Base-by-base conservation (phyloP, 2,888 invertebrate genomes). In the Morinoia aosen region DNA sequence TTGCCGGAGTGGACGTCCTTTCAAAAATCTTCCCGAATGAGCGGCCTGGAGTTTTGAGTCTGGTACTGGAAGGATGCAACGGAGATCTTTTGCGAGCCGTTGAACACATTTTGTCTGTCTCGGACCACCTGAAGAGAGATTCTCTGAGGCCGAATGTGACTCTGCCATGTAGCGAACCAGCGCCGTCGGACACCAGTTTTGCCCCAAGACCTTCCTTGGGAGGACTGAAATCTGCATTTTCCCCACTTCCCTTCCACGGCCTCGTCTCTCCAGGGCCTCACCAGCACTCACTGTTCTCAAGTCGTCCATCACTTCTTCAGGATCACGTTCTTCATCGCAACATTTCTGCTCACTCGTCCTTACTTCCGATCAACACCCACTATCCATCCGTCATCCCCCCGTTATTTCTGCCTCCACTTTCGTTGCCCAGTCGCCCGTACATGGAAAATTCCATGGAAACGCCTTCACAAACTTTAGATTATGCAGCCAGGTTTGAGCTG, bases 51-150 rank as follows among this genome's bases (percentile, higher is more conserved):
- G 99, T 99, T 0, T 97, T 99, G 95, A 99, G 99, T 97, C 97
- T 99, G 97, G 99, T 99, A n/a, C 97, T 99, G 93, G 98, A 99
- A 97, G 98, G 99, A 76, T 99, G 99, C 97, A 99, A 99, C 97
- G 98, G 99, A 97, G 99, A 99, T 97, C 97, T 99, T 95, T 98
- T 99, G 33, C 98, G 98, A 97, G 98, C 99, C 14, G 99, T 99
- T 95, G 99, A 99, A 97, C 99, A 99, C 97, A 98, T 99, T 97
- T 97, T 98, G 48, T 97, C 97, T 5, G 97, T 97, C 5, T 97
- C 95, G 64, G 96, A 95, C 88, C 64, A 93, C 40, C 48, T 94
- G 14, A 95, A 95, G 39, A 61, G 95, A 48, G 91, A 95, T 57
- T 58, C 90, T 95, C 95, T 40, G 95, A 95, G 91, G 95, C 96